Evolutionary conservation across 2,797 vertebrate species (phyloP), one percentile per base, ranked within the genome.

Genomic region (Kryptopterus vitreolus): DNA sequence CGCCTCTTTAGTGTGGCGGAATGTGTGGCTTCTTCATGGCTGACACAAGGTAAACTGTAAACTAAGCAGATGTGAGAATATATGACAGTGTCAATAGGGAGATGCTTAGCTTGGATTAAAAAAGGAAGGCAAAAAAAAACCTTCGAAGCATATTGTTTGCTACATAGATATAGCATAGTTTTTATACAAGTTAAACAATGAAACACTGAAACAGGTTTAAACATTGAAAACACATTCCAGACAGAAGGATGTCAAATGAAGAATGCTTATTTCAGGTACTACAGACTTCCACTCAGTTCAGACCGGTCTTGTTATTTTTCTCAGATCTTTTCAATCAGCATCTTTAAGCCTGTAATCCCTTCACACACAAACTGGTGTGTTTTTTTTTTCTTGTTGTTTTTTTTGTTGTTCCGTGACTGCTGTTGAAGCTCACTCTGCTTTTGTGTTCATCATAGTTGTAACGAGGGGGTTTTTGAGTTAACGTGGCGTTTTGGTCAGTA

Each of bases 21-120:
- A 74, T 74, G 38, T 43, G 57, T 22, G 38, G 38, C 63, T 71
- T 78, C 24, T 53, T 43, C 55, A n/a, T 78, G 31, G 22, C 62
- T 43, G 53, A 74, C 72, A 74, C 59, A 55, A 4, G 9, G 72
- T 74, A 59, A 74, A 55, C 29, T 71, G 69, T 31, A 71, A 58
- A 74, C 53, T 38, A 55, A 59, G 55, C 1, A 59, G 72, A 59
- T 43, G n/a, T 43, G 35, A 74, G 72, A 74, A 74, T 59, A 74
- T 46, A 59, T 43, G 24, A 26, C 35, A 57, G 9, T 46, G 55
- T 59, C 55, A 59, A 3, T 9, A 24, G 52, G 31, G 70, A 73
- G 31, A 52, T 38, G 38, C 35, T 74, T 59, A 59, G 6, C 15
- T 15, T 26, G 55, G 55, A 74, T 46, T 29, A 26, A 46, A 26